Evolutionary conservation across 1,140 invertebrate genomes (phyloP), one percentile per base, ranked within the genome.

Genomic region (Drosophila nigrodunni): DNA sequence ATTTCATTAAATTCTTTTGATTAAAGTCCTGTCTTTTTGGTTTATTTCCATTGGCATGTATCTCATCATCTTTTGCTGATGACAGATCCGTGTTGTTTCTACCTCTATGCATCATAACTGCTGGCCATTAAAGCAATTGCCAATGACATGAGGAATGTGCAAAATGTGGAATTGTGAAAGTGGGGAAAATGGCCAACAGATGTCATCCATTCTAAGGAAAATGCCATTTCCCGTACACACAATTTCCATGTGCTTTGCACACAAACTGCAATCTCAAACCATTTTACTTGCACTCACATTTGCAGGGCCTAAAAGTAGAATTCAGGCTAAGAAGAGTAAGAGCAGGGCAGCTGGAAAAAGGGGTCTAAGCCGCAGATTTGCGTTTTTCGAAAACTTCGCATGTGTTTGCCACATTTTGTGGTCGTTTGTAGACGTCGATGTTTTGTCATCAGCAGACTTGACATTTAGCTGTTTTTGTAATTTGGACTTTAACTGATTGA

Each of bases 321-420:
- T 25, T 2, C 2, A 4, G 25, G 25, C 15, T 15, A 15, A 15
- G 15, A 15, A 15, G 15, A 15, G 15, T 15, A 15, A 15, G 15
- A 15, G 15, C 15, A 15, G 15, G 15, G 15, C 15, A 15, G 15
- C 15, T 15, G 15, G 0, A 15, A 15, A 15, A 15, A 15, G 15
- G 15, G 15, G 18, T 1, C 18, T 21, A 52, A 35, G 59, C 59
- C 59, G 34, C 46, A 62, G 46, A 62, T 50, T 47, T 62, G 59
- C 35, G 59, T 62, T 62, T 62, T 62, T 62, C 59, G 25, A 2
- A 13, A 50, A 50, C 46, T 62, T 62, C n/a, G 34, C 34, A 34
- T 62, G 59, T 30, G 46, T n/a, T 60, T 21, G 37, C 35, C 15
- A 39, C 37, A 18, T 57, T 57, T 11, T 57, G 54, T 57, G 54